Evolutionary conservation across 2,113 vertebrate species (phyloP), one percentile per base, ranked within the genome.

Genomic region (Epinephelus lanceolatus): DNA sequence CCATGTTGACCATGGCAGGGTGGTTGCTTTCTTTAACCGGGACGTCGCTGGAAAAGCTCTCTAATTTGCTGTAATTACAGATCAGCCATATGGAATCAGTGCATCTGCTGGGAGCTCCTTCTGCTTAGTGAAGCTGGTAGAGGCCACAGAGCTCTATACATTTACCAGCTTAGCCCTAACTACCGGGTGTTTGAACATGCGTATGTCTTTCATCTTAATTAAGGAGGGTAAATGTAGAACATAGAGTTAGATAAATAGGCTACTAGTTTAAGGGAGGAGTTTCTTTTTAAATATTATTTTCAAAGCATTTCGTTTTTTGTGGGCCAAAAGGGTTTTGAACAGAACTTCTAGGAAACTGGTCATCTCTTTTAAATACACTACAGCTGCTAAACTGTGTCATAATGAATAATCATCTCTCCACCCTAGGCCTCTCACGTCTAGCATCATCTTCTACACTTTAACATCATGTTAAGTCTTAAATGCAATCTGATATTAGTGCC

Each of bases 21-120:
- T 72, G 85, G 80, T 15, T 71, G 57, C 87, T 81, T 80, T 86
- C 78, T 89, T 72, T 71, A 65, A 89, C 69, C 77, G 77, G 27
- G 52, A 80, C 14, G 19, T 53, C 5, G 40, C 81, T 72, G 33
- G 23, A 80, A 73, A 72, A 84, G 79, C 83, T 91, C 92, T 93
- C 69, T 91, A 86, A 94, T 94, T 93, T 92, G 27, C 66, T 1
- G 11, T 93, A 92, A 94, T 94, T 94, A 94, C 75, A 94, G 86
- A 84, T 89, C 63, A 27, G 79, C 75, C 17, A 27, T 90, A 90
- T 89, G 70, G 88, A 90, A 88, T 89, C 59, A 45, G 84, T 69
- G 62, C 79, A 82, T 89, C 78, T 86, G 75, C 80, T 51, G 57
- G 63, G 73, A 81, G 14, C 25, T 42, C 63, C 37, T 37, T 27